Base-by-base conservation (phyloP, 2,888 invertebrate species). In the Anaspis maculata region DNA sequence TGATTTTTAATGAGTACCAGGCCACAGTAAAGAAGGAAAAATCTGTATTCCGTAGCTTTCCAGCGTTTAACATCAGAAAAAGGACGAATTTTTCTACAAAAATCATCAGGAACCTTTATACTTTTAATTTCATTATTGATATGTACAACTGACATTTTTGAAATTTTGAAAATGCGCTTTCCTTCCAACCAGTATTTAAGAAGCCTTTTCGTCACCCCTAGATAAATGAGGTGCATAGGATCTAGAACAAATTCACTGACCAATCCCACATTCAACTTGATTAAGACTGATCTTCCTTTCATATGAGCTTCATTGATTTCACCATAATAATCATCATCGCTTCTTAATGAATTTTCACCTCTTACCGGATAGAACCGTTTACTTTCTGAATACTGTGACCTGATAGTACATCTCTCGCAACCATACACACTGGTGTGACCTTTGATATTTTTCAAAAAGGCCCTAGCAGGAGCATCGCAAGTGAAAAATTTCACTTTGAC, bases 201-300 rank as follows among this genome's bases (percentile, higher is more conserved):
- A 3, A 30, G 7, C 13, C 31, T 3, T 25, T 30, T 30, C 7
- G 24, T 26, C 3, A 34, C 30, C 4, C 34, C 34, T 22, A 34
- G 15, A 32, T 33, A 34, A 13, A 34, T 10, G 6, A 34, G 10
- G 22, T 34, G 34, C 34, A 34, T 34, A 7, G 34, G 29, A 34
- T 34, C 34, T 16, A 34, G 15, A 3, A 31, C 21, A 24, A 32
- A 35, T 21, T 24, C 21, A 11, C 9, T 32, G 12, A 35, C 25
- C 15, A 35, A 22, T 2, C 15, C 16, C 10, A 35, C 31, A 24
- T 31, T 15, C n/a, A 32, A 11, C 12, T 24, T 6, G 10, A 24
- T 3, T 16, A 35, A 14, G 12, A 19, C 14, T 14, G 35, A 35
- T 28, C 3, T 3, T 7, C 7, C 28, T 12, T 4, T 10, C 16